A percentile compares a stretch with the other conserved stretches of the same genome.
Evolutionary conservation across 2,797 vertebrate species (phyloP).

Genomic region (Leontopithecus rosalia): DNA sequence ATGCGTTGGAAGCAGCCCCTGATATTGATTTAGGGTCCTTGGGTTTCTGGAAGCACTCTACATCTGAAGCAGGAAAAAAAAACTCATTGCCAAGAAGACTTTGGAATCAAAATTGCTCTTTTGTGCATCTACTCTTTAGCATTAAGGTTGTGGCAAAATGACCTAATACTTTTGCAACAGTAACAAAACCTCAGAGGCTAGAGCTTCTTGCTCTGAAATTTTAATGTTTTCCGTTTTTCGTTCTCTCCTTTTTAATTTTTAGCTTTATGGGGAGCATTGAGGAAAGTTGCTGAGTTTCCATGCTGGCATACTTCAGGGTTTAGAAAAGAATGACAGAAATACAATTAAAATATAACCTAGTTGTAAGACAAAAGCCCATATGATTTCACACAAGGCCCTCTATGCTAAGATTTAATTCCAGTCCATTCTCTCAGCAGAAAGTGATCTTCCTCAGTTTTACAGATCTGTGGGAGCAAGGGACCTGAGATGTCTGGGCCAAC

Average conservation of each 20-base stretch:
- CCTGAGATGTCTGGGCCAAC: not conserved
- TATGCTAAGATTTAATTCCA: not conserved
- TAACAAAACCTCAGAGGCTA: not conserved
- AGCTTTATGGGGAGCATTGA: not conserved
- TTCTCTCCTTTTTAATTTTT: not conserved
- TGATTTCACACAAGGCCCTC: not conserved
- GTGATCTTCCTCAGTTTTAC: not conserved
- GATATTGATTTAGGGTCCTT: not conserved
- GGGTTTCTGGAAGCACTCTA: not conserved
- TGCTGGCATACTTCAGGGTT: not conserved
- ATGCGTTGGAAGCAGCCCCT: not conserved
- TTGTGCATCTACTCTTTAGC: not conserved
- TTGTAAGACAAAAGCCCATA: not conserved
- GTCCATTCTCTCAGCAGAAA: not conserved
- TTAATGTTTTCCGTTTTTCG: fast-evolving
- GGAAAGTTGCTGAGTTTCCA: not conserved
- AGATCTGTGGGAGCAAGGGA: not conserved
- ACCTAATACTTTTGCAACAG: not conserved
- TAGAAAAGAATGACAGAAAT: not conserved
- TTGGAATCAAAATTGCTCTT: not conserved
- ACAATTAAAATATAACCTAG: not conserved
- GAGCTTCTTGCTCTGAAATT: not conserved
- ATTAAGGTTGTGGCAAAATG: not conserved
- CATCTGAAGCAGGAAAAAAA: not conserved
- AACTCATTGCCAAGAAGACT: not conserved